Base-by-base conservation (phyloP, 37 sponge, comb jelly and placozoan genomes). In the Chondrilla cf. caribensis region DNA sequence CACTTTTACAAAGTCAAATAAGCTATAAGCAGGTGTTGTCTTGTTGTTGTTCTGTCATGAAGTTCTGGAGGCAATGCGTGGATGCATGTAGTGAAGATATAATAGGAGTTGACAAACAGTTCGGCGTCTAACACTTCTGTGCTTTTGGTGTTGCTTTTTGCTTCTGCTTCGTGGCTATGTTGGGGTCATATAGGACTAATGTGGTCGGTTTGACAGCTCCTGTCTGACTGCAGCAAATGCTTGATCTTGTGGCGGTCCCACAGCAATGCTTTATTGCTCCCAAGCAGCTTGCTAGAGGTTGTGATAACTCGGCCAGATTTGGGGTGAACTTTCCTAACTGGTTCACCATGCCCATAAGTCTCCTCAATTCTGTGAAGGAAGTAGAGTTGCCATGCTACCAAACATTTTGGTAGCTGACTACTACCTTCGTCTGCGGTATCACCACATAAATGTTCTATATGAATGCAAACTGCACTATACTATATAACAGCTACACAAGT, bases 331-430 rank as follows among this genome's bases (percentile, higher is more conserved):
- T 89, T 6, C 82, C 86, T 38, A 85, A 54, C 73, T 85, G 82
- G 41, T 84, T 89, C 2, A 81, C 83, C 90, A 85, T 89, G 18
- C 90, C 90, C 60, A n/a, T 35, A 70, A 89, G 81, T 17, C 86
- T 41, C 29, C 85, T 29, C n/a, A 89, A 7, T 40, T 73, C 79
- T 3, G 78, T 62, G 6, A 62, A 17, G 57, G n/a, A n/a, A n/a
- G n/a, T n/a, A n/a, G n/a, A n/a, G n/a, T n/a, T n/a, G n/a, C n/a
- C n/a, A n/a, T n/a, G n/a, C n/a, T n/a, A n/a, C n/a, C n/a, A n/a
- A n/a, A n/a, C n/a, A n/a, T n/a, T n/a, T n/a, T n/a, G n/a, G n/a
- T n/a, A n/a, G n/a, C n/a, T n/a, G n/a, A n/a, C n/a, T n/a, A n/a
- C n/a, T n/a, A n/a, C n/a, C n/a, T n/a, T n/a, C n/a, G n/a, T n/a